Evolutionary conservation across 1,140 invertebrate genomes (phyloP), one percentile per base, ranked within the genome.

Genomic region (Drosophila triauraria): DNA sequence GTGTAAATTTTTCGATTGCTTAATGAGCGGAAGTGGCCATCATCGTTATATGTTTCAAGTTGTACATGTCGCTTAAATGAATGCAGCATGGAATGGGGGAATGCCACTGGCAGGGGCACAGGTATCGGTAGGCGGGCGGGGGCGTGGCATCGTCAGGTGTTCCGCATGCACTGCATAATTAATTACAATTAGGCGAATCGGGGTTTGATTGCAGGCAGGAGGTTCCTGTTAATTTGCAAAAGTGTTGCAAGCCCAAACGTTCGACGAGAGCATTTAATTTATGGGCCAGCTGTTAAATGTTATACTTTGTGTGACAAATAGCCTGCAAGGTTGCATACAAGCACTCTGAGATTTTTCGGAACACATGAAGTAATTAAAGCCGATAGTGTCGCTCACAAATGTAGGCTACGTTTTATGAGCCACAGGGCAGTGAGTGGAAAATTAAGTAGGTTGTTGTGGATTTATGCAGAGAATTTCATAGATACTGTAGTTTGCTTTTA

Each of bases 1-100:
- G 59, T 92, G 90, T 91, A 81, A 81, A 91, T 91, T 91, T 91
- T 91, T 91, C 90, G 91, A 91, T 69, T 79, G 90, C 77, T 86
- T 91, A 91, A 91, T 90, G 90, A 91, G 90, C 90, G 90, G 90
- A 91, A 91, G 90, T 91, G 91, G 82, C 78, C 77, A 78, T 87
- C 80, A 90, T 84, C 50, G 74, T 86, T 83, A 75, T 64, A 80
- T 83, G 82, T 79, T 75, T 80, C 70, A 84, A 88, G 80, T 83
- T 91, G 80, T 85, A 88, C 72, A 86, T 82, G 85, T 85, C 75
- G 68, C 77, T 72, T 74, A 70, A 82, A 80, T 83, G 70, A 79
- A 83, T 78, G 63, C 56, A 47, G 42, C 47, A 44, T n/a, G 30
- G n/a, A 42, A 42, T 56, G 35, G 12, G 15, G 43, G 43, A 20